Percentiles rank a stretch among this genome's conserved stretches.
phyloP scores from a whole-genome alignment of 2,797 vertebrate species.

The Ficedula albicollis region DNA sequence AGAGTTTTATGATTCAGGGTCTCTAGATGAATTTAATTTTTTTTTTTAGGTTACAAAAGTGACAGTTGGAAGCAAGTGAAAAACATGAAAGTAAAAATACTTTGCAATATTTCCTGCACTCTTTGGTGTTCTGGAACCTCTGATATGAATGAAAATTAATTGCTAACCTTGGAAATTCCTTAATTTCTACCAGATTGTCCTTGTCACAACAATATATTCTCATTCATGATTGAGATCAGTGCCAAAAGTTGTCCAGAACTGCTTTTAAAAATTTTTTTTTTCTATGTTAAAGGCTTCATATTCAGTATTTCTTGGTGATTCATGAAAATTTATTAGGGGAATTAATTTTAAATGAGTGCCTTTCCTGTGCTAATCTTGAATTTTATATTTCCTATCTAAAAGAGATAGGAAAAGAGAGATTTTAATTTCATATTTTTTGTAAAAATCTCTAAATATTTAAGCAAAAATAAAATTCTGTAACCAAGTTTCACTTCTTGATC shows the following conservation, averaged over 20 bases:
- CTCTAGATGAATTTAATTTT: not conserved
- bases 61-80: not conserved
- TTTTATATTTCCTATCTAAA: not conserved
- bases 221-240: not conserved
- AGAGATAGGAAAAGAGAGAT: not conserved
- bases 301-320: not conserved
- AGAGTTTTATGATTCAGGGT: not conserved
- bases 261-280: not conserved
- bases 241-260: not conserved
- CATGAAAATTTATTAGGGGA: not conserved
- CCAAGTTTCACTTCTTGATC: not conserved
- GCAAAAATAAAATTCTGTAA: not conserved
- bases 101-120: not conserved
- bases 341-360: not conserved
- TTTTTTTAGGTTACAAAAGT: not conserved
- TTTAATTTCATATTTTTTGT: not conserved
- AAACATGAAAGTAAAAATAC: not conserved
- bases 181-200: not conserved
- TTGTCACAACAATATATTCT: not conserved
- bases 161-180: not conserved
- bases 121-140: not conserved
- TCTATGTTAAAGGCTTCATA: not conserved
- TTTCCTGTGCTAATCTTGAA: not conserved
- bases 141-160: not conserved
- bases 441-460: not conserved